A percentile compares a stretch with the other conserved stretches of the same genome.
These are phyloP conservation scores for Ictalurus punctatus DNA, from an alignment of 2,113 vertebrate genomes.

Conservation along the genomic window DNA sequence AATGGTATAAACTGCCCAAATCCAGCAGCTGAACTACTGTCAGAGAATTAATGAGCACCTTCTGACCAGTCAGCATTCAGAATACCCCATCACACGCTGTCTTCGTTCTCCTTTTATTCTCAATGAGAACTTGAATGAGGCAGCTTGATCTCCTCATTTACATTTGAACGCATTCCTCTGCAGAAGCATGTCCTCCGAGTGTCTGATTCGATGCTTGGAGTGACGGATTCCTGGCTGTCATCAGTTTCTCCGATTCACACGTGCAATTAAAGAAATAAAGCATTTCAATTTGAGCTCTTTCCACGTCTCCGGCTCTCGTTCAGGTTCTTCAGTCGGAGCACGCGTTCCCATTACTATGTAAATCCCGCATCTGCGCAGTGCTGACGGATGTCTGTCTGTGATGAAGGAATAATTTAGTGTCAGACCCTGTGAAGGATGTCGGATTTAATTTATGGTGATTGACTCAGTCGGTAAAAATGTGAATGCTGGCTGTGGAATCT, in stretches of 20 bases:
- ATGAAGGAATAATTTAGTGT: slow-evolving; percentile 42
- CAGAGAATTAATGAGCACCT: neutral
- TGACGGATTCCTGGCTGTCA: slow-evolving; percentile 5
- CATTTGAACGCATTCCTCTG: neutral
- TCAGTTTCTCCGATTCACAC: slow-evolving; percentile 29
- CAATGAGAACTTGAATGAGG: slow-evolving; percentile 1
- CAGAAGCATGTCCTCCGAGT: neutral
- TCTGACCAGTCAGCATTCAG: neutral
- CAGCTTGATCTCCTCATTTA: slow-evolving; percentile 8
- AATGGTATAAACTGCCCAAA: no score
- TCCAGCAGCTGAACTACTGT: neutral
- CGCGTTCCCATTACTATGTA: slow-evolving; percentile 46
- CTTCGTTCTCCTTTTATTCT: neutral
- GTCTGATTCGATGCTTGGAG: neutral
- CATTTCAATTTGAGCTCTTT: slow-evolving; percentile 7
- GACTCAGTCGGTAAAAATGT: slow-evolving; percentile 25
- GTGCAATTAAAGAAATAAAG: slow-evolving; percentile 42
- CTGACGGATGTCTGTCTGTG: slow-evolving; percentile 45
- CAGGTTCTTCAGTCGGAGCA: slow-evolving; percentile 26
- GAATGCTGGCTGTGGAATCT: slow-evolving; percentile 12
- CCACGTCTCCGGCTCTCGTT: slow-evolving; percentile 22
- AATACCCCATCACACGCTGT: no score
- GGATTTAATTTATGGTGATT: slow-evolving; percentile 49
- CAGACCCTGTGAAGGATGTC: slow-evolving; percentile 25
- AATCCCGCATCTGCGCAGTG: slow-evolving; percentile 42